Evolutionary conservation across 2,888 invertebrate species (phyloP).

Genomic region (Carabus problematicus): DNA sequence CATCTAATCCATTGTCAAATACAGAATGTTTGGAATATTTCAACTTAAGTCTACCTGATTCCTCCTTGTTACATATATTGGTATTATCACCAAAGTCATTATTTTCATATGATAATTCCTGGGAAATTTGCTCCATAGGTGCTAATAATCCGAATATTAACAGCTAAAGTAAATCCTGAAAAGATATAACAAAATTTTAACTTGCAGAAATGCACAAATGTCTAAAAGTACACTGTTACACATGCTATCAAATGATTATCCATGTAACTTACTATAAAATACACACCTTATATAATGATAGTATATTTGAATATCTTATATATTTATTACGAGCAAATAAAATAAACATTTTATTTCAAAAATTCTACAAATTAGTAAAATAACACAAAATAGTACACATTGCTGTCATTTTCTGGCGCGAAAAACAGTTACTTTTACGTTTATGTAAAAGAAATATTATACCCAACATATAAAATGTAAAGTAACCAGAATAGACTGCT

Average conservation of each 20-base stretch:
- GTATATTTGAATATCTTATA: too few relatives aligned
- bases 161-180: too few relatives aligned
- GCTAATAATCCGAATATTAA: too few relatives aligned
- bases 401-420: conserved; percentile 32
- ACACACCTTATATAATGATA: too few relatives aligned
- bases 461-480: background rate
- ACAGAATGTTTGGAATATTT: conserved; percentile 1
- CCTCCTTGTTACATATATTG: background rate
- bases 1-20: background rate
- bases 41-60: background rate
- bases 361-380: background rate
- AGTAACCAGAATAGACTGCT: background rate
- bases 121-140: background rate
- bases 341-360: background rate
- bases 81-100: conserved; percentile 1
- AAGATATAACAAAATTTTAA: too few relatives aligned
- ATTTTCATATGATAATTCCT: background rate
- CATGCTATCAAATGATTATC: too few relatives aligned
- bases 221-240: too few relatives aligned
- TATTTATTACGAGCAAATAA: background rate
- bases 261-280: too few relatives aligned
- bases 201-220: too few relatives aligned
- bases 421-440: conserved; percentile 8
- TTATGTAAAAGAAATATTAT: background rate
- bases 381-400: background rate